Evolutionary conservation across 2,797 vertebrate genomes (phyloP).

Genomic region (Tachyglossus aculeatus): DNA sequence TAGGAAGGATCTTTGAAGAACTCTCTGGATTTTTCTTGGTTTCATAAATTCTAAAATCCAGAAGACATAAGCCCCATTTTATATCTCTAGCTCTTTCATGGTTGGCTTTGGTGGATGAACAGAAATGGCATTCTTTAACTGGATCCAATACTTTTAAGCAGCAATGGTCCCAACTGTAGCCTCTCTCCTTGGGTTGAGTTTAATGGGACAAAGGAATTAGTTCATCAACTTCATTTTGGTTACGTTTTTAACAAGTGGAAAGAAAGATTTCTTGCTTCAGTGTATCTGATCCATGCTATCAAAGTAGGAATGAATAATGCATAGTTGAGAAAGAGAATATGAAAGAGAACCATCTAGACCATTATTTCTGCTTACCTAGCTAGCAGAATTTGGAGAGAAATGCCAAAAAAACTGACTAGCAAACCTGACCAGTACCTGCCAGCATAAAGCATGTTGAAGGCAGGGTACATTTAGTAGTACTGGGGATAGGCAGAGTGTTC

Average conservation of each 20-base stretch:
- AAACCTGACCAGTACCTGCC: not conserved
- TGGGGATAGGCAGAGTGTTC: conserved; percentile 8
- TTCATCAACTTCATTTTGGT: conserved; percentile 10
- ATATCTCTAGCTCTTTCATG: no score
- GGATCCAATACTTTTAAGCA: no score
- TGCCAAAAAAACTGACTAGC: not conserved
- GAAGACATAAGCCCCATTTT: no score
- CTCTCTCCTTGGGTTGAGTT: not conserved
- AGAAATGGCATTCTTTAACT: no score
- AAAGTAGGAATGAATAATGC: conserved; percentile 24
- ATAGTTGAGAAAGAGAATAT: conserved; percentile 20
- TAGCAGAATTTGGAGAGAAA: not conserved
- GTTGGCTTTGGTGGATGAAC: no score
- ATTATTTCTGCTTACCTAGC: conserved; percentile 13
- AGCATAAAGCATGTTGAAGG: not conserved
- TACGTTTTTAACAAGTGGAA: conserved; percentile 25
- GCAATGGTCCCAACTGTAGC: no score
- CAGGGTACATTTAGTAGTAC: not conserved
- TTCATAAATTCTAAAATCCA: no score
- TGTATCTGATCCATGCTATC: conserved; percentile 9
- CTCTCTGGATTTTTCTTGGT: no score
- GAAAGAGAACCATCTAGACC: conserved; percentile 7
- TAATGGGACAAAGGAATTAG: not conserved
- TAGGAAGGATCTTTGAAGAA: no score
- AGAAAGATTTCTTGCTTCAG: conserved; percentile 19